phyloP scores from a whole-genome alignment of 2,797 vertebrate genomes.

The Tolypeutes matacus region DNA sequence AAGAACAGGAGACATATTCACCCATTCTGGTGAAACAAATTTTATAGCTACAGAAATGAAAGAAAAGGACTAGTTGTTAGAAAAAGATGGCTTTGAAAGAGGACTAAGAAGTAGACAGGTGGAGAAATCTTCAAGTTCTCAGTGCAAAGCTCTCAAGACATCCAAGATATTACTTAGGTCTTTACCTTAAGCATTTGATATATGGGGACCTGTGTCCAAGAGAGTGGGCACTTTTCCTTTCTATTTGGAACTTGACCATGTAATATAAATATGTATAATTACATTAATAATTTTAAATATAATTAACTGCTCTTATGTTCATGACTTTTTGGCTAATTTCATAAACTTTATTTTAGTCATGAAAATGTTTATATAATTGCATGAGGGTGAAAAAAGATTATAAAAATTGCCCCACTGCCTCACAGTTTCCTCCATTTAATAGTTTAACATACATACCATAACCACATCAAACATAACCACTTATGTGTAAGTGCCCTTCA shows the following conservation, averaged over 20 bases:
- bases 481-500: neutral
- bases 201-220: neutral
- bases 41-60: constrained; percentile 23
- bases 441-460: neutral
- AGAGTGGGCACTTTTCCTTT: constrained; percentile 12
- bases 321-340: constrained; percentile 42
- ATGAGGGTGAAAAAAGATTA: constrained; percentile 32
- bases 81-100: constrained; percentile 4
- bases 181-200: neutral
- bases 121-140: constrained; percentile 30
- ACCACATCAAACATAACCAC: neutral
- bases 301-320: neutral
- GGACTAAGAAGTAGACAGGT: neutral
- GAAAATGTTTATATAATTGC: constrained; percentile 58
- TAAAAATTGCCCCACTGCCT: neutral
- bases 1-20: neutral
- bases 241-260: neutral
- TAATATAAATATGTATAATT: neutral
- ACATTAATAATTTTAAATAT: neutral
- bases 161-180: neutral
- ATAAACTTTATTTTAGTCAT: constrained; percentile 68
- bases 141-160: neutral
- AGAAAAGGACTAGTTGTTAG: neutral
- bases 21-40: constrained; percentile 32
- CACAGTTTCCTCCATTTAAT: constrained; percentile 9